Evolutionary conservation across 2,888 invertebrate genomes (phyloP).

Genomic region (Nomada lathburiana): DNA sequence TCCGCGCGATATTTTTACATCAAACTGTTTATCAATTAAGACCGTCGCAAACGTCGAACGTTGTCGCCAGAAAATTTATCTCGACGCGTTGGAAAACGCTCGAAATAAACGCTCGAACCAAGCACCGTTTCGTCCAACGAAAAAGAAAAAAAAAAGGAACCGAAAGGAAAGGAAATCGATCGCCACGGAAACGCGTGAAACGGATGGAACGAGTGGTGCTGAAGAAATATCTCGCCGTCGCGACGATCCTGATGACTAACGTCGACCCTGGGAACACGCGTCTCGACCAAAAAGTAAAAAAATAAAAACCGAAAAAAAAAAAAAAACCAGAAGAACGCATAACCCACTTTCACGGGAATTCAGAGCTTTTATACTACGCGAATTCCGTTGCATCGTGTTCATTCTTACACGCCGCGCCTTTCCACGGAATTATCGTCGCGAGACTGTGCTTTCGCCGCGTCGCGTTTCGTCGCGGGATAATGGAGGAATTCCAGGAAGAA

Average conservation of each 20-base stretch:
- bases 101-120: neutral
- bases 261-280: constrained; percentile 65
- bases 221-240: constrained; percentile 2
- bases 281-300: constrained; percentile 60
- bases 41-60: neutral
- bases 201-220: neutral
- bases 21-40: neutral
- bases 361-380: constrained; percentile 65
- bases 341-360: constrained; percentile 56
- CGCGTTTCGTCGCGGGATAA: neutral
- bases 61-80: neutral
- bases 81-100: too few species aligned
- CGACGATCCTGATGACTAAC: constrained; percentile 31
- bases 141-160: too few species aligned
- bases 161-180: neutral
- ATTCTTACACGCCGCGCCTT: constrained; percentile 44
- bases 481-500: neutral
- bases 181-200: constrained; percentile 14
- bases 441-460: neutral
- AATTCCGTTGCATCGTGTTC: constrained; percentile 59
- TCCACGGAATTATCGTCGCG: constrained; percentile 47
- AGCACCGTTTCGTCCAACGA: neutral
- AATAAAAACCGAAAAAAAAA: constrained; percentile 1
- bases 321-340: constrained; percentile 41
- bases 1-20: constrained; percentile 4